phyloP scores from a whole-genome alignment of 2,888 invertebrate genomes.

The Brenthis ino region DNA sequence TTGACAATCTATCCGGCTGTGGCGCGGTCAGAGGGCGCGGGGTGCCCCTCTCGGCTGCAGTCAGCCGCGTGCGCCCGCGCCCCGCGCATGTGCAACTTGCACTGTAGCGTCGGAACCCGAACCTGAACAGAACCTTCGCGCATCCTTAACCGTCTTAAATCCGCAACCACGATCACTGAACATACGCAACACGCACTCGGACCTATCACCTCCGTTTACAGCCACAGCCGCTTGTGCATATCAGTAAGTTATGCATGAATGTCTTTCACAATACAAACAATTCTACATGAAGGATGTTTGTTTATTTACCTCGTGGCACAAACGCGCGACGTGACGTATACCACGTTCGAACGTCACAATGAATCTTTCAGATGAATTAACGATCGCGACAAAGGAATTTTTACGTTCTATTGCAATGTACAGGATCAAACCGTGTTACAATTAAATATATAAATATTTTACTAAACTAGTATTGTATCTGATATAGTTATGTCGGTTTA shows the following conservation, averaged over 20 bases:
- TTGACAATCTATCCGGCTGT: conserved; percentile 67
- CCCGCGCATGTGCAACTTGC: conserved; percentile 56
- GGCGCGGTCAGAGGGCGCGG: conserved; percentile 63
- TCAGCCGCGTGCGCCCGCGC: conserved; percentile 62
- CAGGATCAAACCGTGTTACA: background rate
- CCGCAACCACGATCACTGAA: conserved; percentile 6
- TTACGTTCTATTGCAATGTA: background rate
- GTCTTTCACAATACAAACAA: conserved; percentile 64
- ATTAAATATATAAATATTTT: conserved; percentile 10
- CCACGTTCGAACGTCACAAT: conserved; percentile 37
- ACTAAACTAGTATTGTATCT: too few relatives aligned
- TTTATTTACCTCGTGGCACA: conserved; percentile 41
- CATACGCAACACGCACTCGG: conserved; percentile 2
- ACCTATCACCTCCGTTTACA: background rate
- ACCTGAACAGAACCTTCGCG: conserved; percentile 32
- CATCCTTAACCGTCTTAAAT: conserved; percentile 16
- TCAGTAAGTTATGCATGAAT: conserved; percentile 76
- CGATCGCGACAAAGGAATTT: conserved; percentile 11
- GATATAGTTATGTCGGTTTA: background rate
- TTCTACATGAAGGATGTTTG: conserved; percentile 53
- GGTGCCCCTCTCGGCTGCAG: conserved; percentile 55
- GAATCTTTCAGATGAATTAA: conserved; percentile 26
- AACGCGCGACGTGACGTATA: conserved; percentile 18
- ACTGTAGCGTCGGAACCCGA: conserved; percentile 40
- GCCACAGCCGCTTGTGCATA: conserved; percentile 53